phyloP scores from a whole-genome alignment of 2,888 invertebrate species.

The Morpho helenor region DNA sequence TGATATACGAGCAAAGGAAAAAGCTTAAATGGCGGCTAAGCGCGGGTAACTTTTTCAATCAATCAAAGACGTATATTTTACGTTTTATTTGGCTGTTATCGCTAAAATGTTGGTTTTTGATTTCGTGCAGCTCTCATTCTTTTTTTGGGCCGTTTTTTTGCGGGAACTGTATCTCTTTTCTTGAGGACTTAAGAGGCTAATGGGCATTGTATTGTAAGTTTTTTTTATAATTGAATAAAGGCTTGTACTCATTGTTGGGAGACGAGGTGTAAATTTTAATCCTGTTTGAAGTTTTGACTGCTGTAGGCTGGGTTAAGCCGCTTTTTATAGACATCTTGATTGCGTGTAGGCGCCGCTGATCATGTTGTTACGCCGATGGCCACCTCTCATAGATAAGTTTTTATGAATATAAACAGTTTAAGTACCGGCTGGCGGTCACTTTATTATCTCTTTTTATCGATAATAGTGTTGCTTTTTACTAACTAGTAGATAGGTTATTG shows the following conservation, averaged over 20 bases:
- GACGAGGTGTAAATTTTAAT: constrained; percentile 55
- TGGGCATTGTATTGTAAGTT: constrained; percentile 8
- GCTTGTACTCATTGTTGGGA: constrained; percentile 31
- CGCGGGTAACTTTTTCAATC: constrained; percentile 13
- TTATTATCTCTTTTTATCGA: not conserved
- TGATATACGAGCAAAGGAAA: constrained; percentile 21
- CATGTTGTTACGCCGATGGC: constrained; percentile 14
- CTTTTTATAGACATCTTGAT: constrained; percentile 28
- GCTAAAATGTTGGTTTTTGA: not conserved
- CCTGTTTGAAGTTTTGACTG: constrained; percentile 40
- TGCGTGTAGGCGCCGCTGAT: constrained; percentile 38
- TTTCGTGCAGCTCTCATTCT: not conserved
- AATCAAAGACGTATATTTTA: constrained; percentile 13
- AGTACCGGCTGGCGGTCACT: not conserved
- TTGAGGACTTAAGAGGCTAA: not conserved
- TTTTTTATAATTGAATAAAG: constrained; percentile 31
- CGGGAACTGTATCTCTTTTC: not conserved
- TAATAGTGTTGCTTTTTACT: too few relatives aligned
- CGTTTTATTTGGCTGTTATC: constrained; percentile 1
- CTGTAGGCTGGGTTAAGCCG: constrained; percentile 24
- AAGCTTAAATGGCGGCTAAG: constrained; percentile 22
- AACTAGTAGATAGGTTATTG: too few relatives aligned
- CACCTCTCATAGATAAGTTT: constrained; percentile 3
- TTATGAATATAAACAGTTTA: not conserved
- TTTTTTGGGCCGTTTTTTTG: not conserved